phyloP scores from a whole-genome alignment of 2,797 vertebrate genomes.

The Pyrrhura leucotis region DNA sequence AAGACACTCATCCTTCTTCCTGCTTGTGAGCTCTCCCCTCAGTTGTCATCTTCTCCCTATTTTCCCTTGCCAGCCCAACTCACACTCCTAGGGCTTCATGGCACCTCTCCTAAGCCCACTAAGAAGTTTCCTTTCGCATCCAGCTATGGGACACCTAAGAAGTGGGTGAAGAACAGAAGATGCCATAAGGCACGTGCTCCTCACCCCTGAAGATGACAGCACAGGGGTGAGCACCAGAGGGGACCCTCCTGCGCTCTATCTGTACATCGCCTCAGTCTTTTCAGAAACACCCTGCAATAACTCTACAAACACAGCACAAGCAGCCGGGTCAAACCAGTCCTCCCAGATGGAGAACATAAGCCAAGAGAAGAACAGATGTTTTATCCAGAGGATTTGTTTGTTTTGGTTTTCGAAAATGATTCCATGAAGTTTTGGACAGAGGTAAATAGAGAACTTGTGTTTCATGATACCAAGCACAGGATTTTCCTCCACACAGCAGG shows the following conservation, averaged over 20 bases:
- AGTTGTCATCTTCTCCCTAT: neutral
- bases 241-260: neutral
- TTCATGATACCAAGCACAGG: neutral
- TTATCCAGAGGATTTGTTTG: neutral
- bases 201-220: neutral
- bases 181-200: accelerated
- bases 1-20: neutral
- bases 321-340: neutral
- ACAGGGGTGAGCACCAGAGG: accelerated
- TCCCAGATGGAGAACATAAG: neutral
- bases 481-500: neutral
- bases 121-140: neutral
- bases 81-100: accelerated
- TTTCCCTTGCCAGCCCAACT: neutral
- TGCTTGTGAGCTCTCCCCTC: neutral
- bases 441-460: neutral
- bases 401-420: neutral
- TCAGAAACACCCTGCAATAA: neutral
- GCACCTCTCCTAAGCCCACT: neutral
- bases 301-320: neutral
- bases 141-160: neutral
- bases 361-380: neutral
- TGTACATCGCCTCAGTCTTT: neutral
- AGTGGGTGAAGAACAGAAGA: neutral
- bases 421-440: neutral